phyloP scores from a whole-genome alignment of 1,140 invertebrate genomes.

The Cepaea nemoralis region DNA sequence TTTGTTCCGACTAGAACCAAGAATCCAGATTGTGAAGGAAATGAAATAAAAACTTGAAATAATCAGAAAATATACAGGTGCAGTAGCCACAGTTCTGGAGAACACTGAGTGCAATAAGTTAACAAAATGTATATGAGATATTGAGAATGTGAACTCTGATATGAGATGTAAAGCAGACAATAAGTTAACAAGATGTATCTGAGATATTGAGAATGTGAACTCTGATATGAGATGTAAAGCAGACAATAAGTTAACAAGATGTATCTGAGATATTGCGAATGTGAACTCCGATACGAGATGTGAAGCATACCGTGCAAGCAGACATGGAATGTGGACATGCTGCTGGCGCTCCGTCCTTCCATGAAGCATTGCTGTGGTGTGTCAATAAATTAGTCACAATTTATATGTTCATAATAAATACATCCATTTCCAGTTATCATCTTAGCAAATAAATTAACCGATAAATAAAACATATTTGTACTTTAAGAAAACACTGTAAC shows the following conservation, averaged over 20 bases:
- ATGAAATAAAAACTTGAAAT: no score
- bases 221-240: not conserved
- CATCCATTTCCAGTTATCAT: no score
- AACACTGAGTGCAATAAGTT: no score
- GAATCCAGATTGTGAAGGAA: no score
- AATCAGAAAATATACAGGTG: no score
- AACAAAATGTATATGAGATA: no score
- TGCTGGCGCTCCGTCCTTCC: conserved; percentile 26
- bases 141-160: not conserved
- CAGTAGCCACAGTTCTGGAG: no score
- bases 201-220: not conserved
- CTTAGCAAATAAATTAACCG: no score
- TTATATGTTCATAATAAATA: no score
- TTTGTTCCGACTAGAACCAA: no score
- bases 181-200: not conserved
- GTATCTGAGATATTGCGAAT: not conserved
- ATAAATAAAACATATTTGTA: no score
- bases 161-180: not conserved
- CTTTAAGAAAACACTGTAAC: not conserved
- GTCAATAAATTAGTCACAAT: not conserved
- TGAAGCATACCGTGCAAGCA: not conserved
- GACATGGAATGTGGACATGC: conserved; percentile 33
- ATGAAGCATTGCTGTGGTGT: conserved; percentile 30
- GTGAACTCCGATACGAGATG: not conserved
- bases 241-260: not conserved